Evolutionary conservation across 2,113 vertebrate genomes (phyloP), one percentile per base, ranked within the genome.

Genomic region (Corvus cornix): DNA sequence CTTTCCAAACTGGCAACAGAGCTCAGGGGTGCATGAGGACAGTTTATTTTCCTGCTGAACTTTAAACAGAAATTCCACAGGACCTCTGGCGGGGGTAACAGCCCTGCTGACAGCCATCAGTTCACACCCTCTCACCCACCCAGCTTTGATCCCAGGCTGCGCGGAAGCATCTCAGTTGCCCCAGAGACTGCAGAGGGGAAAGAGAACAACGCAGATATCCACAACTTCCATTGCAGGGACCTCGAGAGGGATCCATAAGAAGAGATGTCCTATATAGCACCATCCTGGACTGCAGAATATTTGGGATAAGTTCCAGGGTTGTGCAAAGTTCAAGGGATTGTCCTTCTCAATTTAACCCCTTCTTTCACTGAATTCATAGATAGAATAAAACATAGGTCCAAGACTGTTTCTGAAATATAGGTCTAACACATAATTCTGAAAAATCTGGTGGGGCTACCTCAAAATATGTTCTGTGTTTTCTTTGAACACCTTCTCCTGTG

Each of bases 1-100:
- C 93, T 95, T 96, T 93, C 85, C 95, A 79, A 92, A 75, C 85
- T 86, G 86, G 88, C 84, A 95, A 31, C 55, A 70, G 35, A 79
- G 86, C 70, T 91, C 81, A 84, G 72, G 93, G 84, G 84, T 93
- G 67, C 76, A 79, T 53, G 86, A 96, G 96, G 93, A 91, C 69
- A 88, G 79, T 48, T 88, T 89, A 63, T 80, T 90, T 96, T 96
- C 82, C 91, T 69, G 56, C 67, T 92, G 82, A 80, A 94, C 88
- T 95, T 94, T 88, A 76, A 83, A 76, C 68, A 81, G 60, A 91
- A 95, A 92, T 92, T 91, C 94, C 84, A 77, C 39, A 66, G 58
- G 78, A 84, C 77, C 67, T 90, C 74, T 72, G 85, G 83, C 2
- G 0, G n/a, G 69, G 46, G 83, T 59, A 77, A 77, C 49, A 77